phyloP scores from a whole-genome alignment of 2,113 vertebrate species.

The Poeciliopsis retropinna region DNA sequence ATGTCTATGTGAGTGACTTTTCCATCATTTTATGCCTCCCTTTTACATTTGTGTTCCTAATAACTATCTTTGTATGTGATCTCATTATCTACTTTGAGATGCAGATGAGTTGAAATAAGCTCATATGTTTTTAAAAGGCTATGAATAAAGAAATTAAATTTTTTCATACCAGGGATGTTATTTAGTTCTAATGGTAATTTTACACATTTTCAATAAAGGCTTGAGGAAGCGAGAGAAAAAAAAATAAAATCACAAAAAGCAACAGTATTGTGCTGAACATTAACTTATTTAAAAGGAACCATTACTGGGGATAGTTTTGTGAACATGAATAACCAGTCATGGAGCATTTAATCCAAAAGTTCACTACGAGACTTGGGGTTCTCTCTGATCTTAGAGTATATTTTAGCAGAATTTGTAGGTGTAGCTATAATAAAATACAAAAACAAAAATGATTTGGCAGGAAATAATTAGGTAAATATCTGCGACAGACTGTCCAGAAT shows the following conservation, averaged over 20 bases:
- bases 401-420: not conserved
- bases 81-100: conserved; percentile 23
- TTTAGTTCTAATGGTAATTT: not conserved
- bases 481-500: no score
- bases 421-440: no score
- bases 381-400: not conserved
- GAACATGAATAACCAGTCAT: not conserved
- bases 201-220: not conserved
- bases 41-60: conserved; percentile 37
- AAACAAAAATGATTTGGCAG: not conserved
- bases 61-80: conserved; percentile 27
- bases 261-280: not conserved
- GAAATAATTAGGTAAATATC: no score
- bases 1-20: conserved; percentile 59
- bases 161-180: not conserved
- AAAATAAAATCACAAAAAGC: not conserved
- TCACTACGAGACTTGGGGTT: not conserved
- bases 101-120: not conserved
- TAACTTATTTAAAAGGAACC: not conserved
- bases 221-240: not conserved
- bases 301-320: not conserved
- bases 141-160: not conserved
- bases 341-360: not conserved
- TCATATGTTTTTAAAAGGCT: not conserved
- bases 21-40: conserved; percentile 46